Evolutionary conservation across 2,113 vertebrate species (phyloP).

Genomic region (Noctilio leporinus): DNA sequence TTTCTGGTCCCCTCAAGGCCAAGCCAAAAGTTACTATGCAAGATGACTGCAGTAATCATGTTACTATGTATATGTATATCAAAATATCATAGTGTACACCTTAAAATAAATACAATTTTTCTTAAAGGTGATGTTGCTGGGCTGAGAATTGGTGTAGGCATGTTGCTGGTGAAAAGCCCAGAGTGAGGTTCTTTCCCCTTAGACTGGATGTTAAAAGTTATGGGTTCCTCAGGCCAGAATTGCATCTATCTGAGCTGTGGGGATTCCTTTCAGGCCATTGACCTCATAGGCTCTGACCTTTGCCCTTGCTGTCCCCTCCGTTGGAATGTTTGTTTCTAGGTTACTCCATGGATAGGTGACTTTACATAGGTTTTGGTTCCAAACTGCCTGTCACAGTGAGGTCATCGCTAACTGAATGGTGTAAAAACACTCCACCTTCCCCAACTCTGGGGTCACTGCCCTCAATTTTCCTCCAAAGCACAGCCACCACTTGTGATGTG

Average conservation of each 20-base stretch:
- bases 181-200: neutral
- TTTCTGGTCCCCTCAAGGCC: neutral
- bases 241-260: neutral
- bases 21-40: neutral
- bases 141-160: neutral
- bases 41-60: neutral
- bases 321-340: neutral
- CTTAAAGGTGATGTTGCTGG: neutral
- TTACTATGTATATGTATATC: neutral
- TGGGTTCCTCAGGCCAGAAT: neutral
- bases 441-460: neutral
- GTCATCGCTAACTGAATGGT: neutral
- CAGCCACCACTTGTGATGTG: rapidly evolving
- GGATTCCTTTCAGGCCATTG: neutral
- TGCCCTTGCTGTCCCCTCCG: neutral
- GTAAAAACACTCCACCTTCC: neutral
- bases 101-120: neutral
- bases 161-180: neutral
- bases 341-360: neutral
- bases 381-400: neutral
- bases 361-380: neutral
- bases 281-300: neutral
- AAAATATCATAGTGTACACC: neutral
- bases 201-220: neutral
- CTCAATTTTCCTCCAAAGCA: neutral